Evolutionary conservation across 1,140 invertebrate species (phyloP), one percentile per base, ranked within the genome.

Genomic region (Sycophila sp.): DNA sequence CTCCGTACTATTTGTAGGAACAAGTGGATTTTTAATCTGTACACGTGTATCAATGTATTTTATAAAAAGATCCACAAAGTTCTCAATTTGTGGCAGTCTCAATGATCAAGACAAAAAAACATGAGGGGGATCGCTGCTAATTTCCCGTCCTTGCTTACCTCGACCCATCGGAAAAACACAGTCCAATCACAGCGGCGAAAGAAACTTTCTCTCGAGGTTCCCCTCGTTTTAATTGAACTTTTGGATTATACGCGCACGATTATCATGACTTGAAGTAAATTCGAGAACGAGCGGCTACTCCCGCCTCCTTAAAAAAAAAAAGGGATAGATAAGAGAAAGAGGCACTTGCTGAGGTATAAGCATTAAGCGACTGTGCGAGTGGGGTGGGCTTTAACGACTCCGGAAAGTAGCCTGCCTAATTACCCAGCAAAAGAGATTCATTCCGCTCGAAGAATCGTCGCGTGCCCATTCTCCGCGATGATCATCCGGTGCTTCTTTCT

Each of bases 321-420:
- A 17, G 10, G 40, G 4, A 42, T 5, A 42, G 5, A 42, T 5
- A 42, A n/a, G n/a, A 36, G 34, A 36, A 36, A 36, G 34, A 36
- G 34, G 15, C n/a, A n/a, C n/a, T n/a, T n/a, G n/a, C n/a, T n/a
- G 40, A 17, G 40, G 40, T 17, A 17, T 15, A 15, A 15, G 40
- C 15, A 45, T 6, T 24, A 32, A 19, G 56, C 30, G 53, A 5
- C 22, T 40, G 4, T 30, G 15, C 32, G 0, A 26, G 8, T 45
- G 78, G 73, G 77, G 6, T n/a, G 24, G 13, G 32, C 75, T 81
- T 76, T 81, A 84, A 85, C 77, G 82, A 85, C 82, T 83, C 78
- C 75, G 75, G 81, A 83, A 85, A 84, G 82, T 83, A 83, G 80
- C 83, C 83, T 84, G 83, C 83, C 82, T 84, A 84, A 85, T 85